Base-by-base conservation (phyloP, 2,888 invertebrate species). In the Lissocephala sabroskyi region DNA sequence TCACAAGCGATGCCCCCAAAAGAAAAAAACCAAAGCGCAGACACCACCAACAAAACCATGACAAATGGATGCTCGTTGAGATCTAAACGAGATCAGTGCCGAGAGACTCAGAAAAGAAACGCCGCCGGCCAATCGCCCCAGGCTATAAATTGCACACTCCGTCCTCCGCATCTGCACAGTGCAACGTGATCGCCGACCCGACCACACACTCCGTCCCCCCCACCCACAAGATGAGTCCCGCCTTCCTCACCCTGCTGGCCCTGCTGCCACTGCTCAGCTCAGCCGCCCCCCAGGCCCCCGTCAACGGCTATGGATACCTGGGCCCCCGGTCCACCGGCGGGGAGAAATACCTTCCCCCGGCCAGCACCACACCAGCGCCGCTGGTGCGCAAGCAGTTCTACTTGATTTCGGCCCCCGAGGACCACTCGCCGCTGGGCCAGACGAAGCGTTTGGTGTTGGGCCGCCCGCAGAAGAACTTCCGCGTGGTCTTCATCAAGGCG, bases 401-500 rank as follows among this genome's bases (percentile, higher is more conserved):
- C 14, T 55, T 77, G 23, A 67, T 84, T 10, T 80, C 84, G 1
- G 80, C 84, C 1, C 83, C 84, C 0, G 83, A 84, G 53, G 77
- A 82, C 3, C 64, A 63, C 5, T 40, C 52, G 23, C 56, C 61
- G 36, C 57, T 55, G 1, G 51, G 80, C 30, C 48, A 41, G 2
- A 64, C 48, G 2, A 80, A 79, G 39, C 80, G 81, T 43, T 56
- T 84, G 26, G 60, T 80, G 0, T 67, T 84, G 14, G 83, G 84
- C 10, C 79, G 79, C 1, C 65, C 82, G 7, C 77, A 77, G 16
- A 80, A 78, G 50, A 81, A 82, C 49, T 85, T 84, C 52, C 81
- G 84, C 3, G 81, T 85, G 3, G 80, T 85, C 2, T 85, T 85
- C 50, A 85, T 85, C 19, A 82, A 82, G 42, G 83, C 84, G 9